Evolutionary conservation across 2,888 invertebrate species (phyloP), one percentile per base, ranked within the genome.

Genomic region (Homarus gammarus): DNA sequence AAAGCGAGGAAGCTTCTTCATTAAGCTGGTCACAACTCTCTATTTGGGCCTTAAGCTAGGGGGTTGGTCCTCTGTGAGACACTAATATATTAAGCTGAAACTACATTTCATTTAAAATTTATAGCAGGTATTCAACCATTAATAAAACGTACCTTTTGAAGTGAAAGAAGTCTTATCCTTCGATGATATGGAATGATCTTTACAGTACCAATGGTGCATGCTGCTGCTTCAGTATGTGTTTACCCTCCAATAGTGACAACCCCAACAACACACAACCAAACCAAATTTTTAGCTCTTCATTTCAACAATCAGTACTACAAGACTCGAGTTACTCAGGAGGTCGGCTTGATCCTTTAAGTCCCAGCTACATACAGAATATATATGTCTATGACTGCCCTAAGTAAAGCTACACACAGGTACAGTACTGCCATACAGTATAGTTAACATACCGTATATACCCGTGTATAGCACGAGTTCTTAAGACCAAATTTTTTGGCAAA

Each of bases 1-100:
- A 88, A 81, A 87, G 83, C 49, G 75, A 79, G 88, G 88, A 83
- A 84, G 64, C 22, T 81, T 77, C 82, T 87, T 87, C 81, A 82
- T 87, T 87, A 87, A 72, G 73, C 87, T 87, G 77, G 61, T 64
- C 61, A 84, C 68, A 79, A 64, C 36, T 44, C 49, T 51, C 44
- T 33, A 64, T 72, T 51, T 61, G 31, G 77, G 79, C 79, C 86
- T 86, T 86, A 86, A 15, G 51, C 79, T 86, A 86, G n/a, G 49
- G 61, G 51, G 27, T 15, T 38, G 27, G 40, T 44, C 61, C 38
- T 79, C 38, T 79, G 51, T 61, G n/a, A 49, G 61, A 64, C 38
- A 64, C 61, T 40, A 40, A n/a, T 64, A 64, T 22, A 64, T 64
- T 64, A 64, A 12, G 64, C 64, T 64, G 3, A 64, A 27, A 79